phyloP scores from a whole-genome alignment of 2,113 vertebrate species.

The Oreochromis niloticus region DNA sequence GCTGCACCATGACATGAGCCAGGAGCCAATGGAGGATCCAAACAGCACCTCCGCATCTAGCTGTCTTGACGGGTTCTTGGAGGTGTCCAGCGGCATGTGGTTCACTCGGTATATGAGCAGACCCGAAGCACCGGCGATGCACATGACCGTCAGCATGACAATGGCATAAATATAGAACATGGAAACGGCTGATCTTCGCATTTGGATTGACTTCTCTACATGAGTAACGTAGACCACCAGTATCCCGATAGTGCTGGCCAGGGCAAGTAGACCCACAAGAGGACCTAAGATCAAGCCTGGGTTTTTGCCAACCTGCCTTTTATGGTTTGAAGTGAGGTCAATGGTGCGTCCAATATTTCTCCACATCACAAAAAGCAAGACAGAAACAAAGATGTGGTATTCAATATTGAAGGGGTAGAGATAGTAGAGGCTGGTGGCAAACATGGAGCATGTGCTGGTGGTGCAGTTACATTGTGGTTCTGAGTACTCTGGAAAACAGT shows the following conservation, averaged over 20 bases:
- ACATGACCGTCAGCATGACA: conserved; percentile 82
- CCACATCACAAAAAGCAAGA: conserved; percentile 92
- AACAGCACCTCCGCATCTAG: conserved; percentile 87
- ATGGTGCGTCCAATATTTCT: conserved; percentile 90
- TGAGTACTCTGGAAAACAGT: conserved; percentile 71
- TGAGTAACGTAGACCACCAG: conserved; percentile 87
- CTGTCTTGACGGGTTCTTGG: conserved; percentile 85
- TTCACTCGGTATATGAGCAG: conserved; percentile 82
- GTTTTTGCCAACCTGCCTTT: conserved; percentile 62
- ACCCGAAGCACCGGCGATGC: conserved; percentile 71
- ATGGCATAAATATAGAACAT: conserved; percentile 90
- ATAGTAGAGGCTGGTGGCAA: conserved; percentile 87
- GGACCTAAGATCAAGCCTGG: conserved; percentile 75
- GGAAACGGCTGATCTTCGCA: conserved; percentile 78
- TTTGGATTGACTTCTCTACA: conserved; percentile 76
- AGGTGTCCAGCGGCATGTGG: conserved; percentile 75
- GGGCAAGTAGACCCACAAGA: conserved; percentile 76
- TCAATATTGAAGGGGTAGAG: conserved; percentile 96
- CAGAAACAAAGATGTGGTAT: conserved; percentile 95
- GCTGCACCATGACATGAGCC: conserved; percentile 96
- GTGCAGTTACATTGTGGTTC: conserved; percentile 86
- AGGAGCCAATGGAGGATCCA: conserved; percentile 86
- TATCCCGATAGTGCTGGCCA: conserved; percentile 84
- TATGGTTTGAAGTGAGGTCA: conserved; percentile 70
- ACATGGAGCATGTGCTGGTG: conserved; percentile 78